These are phyloP conservation scores for Paramisgurnus dabryanus DNA, from an alignment of 2,113 vertebrate genomes.

Conservation along the genomic window DNA sequence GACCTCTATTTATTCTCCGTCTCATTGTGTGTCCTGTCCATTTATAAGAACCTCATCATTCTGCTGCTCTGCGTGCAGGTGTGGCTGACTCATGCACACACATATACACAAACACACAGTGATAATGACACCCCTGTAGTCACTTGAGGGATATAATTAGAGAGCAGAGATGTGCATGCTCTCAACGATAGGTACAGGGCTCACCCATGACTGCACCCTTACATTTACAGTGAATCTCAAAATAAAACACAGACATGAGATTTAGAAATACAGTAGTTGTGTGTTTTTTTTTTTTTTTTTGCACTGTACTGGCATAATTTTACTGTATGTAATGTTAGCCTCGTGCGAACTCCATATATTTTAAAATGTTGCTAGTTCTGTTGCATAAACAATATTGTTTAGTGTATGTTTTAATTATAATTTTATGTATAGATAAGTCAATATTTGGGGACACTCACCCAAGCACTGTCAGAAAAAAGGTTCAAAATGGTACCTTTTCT, in stretches of 20 bases:
- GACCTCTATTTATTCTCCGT: conserved; percentile 39
- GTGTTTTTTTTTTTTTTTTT: neutral
- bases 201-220: conserved; percentile 38
- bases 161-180: conserved; percentile 50
- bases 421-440: no score
- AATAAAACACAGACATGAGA: conserved; percentile 12
- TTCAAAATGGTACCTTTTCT: no score
- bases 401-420: no score
- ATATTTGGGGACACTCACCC: no score
- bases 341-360: neutral
- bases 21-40: conserved; percentile 20
- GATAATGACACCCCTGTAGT: conserved; percentile 53
- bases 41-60: conserved; percentile 35
- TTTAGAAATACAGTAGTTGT: conserved; percentile 7
- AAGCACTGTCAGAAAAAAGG: no score
- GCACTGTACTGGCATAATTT: neutral
- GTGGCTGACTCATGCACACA: conserved; percentile 47
- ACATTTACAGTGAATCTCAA: conserved; percentile 22
- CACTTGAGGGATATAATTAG: conserved; percentile 56
- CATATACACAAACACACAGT: conserved; percentile 32
- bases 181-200: conserved; percentile 50
- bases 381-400: no score
- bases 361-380: neutral
- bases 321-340: neutral
- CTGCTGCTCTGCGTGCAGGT: conserved; percentile 49